Evolutionary conservation across 1,140 invertebrate species (phyloP), one percentile per base, ranked within the genome.

Genomic region (Drosophila mayri): DNA sequence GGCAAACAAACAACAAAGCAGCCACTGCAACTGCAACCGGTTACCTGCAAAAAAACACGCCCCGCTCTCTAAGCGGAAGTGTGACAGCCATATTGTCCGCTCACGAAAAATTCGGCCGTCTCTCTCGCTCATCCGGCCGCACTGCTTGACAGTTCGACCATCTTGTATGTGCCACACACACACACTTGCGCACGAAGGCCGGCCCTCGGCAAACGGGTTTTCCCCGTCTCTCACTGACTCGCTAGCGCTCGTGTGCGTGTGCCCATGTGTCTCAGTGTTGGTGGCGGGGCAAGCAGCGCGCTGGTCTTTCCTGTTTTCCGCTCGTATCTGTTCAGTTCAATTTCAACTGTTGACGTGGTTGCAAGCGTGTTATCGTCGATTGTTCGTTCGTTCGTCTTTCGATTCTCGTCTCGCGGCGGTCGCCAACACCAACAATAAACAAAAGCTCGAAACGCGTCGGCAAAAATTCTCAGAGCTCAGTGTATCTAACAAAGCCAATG

Each of bases 261-360:
- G 49, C 44, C 22, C 46, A 50, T 22, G 49, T 54, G 59, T 54
- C 63, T 50, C 41, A 47, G 58, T 70, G 60, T 30, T 67, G 14
- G 66, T 70, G 12, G 12, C 22, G 32, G 66, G 67, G 64, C 66
- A 68, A 50, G 65, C 63, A 67, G 37, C 68, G 46, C 59, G 84
- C 85, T 72, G 76, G 85, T 73, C 77, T 90, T 90, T 88, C 85
- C 85, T 88, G 85, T 88, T 88, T 90, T 75, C 59, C 43, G 71
- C 61, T 83, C 83, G 80, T 81, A 62, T 75, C 40, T 58, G 81
- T 90, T 92, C 81, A 92, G 88, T 92, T 88, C 83, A 86, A 91
- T 72, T 88, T 87, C 77, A 87, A 92, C 91, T 87, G 90, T 91
- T 91, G 90, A 90, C 92, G 91, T 92, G 91, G 88, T 91, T 92